These are phyloP conservation scores for Trematomus bernacchii DNA, from an alignment of 2,797 vertebrate genomes.

Conservation along the genomic window DNA sequence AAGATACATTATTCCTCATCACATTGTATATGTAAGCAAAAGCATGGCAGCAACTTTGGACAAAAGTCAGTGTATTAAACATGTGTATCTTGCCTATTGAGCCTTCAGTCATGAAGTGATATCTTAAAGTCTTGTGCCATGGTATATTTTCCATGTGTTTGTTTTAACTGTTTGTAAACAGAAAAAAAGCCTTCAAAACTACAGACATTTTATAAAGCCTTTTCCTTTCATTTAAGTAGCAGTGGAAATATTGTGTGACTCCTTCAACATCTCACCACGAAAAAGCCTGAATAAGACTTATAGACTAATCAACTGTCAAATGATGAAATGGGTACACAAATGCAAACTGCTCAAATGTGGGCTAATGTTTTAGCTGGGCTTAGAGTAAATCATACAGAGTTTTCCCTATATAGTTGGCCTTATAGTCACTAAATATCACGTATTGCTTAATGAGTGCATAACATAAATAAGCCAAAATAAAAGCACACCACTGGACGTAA, in stretches of 20 bases:
- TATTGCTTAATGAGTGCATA: constrained; percentile 12
- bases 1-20: not conserved
- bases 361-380: not conserved
- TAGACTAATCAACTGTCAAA: not conserved
- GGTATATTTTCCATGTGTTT: not conserved
- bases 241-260: not conserved
- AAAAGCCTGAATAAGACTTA: not conserved
- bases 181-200: not conserved
- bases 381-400: not conserved
- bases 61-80: not conserved
- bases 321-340: not conserved
- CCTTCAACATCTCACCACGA: not conserved
- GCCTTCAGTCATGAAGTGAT: not conserved
- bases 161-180: not conserved
- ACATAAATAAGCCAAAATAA: constrained; percentile 12
- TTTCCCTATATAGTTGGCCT: not conserved
- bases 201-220: not conserved
- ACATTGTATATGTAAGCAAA: not conserved
- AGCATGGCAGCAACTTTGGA: not conserved
- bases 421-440: constrained; percentile 4
- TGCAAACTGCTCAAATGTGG: constrained; percentile 8
- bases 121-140: not conserved
- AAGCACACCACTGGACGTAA: constrained; percentile 1
- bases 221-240: constrained; percentile 4
- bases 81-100: not conserved